These are phyloP conservation scores for Phlogophora meticulosa DNA, from an alignment of 2,888 invertebrate genomes.

Conservation along the genomic window DNA sequence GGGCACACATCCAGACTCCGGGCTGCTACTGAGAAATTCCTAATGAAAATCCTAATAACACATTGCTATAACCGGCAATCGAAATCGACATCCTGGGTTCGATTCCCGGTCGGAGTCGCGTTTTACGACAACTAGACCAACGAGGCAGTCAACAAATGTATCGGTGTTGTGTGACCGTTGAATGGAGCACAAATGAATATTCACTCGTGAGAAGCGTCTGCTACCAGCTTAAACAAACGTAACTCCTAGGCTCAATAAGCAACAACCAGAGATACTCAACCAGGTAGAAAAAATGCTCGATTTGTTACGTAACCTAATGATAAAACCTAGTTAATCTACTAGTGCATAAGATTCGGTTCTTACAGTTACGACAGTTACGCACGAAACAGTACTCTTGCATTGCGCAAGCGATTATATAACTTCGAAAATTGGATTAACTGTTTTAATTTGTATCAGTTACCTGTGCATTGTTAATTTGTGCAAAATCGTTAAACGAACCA, in stretches of 20 bases:
- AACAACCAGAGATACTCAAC: background rate
- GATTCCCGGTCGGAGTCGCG: too few relatives aligned
- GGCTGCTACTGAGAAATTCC: too few relatives aligned
- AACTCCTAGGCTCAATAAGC: background rate
- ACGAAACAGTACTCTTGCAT: constrained; percentile 17
- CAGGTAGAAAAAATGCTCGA: constrained; percentile 7
- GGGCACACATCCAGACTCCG: too few relatives aligned
- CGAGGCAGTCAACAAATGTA: too few relatives aligned
- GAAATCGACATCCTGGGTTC: too few relatives aligned
- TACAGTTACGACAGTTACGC: constrained; percentile 17
- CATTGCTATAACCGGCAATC: too few relatives aligned
- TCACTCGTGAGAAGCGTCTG: too few relatives aligned
- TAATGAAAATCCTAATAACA: too few relatives aligned
- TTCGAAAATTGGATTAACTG: constrained; percentile 35
- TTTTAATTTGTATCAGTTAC: constrained; percentile 33
- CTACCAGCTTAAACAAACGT: background rate
- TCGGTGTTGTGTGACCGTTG: too few relatives aligned
- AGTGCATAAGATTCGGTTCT: constrained; percentile 22
- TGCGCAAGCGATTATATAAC: constrained; percentile 34
- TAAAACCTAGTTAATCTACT: constrained; percentile 20
- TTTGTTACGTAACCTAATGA: constrained; percentile 22
- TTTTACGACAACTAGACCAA: too few relatives aligned
- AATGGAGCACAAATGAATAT: too few relatives aligned
- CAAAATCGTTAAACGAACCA: constrained; percentile 5
- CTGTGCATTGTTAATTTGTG: constrained; percentile 12